Percentiles rank a stretch among this genome's conserved stretches.
Conservation (phyloP, 2,797 vertebrate genomes). For the Hozukius guyotensis region DNA sequence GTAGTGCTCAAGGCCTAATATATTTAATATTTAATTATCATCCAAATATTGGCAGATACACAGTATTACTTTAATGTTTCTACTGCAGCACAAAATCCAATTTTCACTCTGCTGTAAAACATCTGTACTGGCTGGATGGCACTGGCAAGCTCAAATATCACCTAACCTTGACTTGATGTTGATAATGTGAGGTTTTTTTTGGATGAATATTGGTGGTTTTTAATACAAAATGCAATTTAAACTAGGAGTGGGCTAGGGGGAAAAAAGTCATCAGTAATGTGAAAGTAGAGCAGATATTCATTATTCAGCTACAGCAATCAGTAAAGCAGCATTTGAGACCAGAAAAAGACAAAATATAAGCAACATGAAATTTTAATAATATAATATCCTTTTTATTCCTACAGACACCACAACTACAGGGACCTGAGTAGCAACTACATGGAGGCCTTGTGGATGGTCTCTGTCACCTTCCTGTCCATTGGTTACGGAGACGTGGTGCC, state of each 20-base stretch:
- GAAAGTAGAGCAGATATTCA: not conserved
- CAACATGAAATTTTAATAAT: not conserved
- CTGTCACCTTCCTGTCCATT: conserved; percentile 96
- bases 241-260: no score
- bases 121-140: not conserved
- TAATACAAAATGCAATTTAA: not conserved
- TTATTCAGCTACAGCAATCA: not conserved
- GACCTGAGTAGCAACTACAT: conserved; percentile 97
- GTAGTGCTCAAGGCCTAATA: not conserved
- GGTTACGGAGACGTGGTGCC: conserved; percentile 96
- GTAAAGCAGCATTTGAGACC: not conserved
- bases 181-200: not conserved
- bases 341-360: not conserved
- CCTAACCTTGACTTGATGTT: not conserved
- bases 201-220: not conserved
- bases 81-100: not conserved
- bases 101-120: not conserved
- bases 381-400: not conserved
- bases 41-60: not conserved
- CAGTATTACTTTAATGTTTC: not conserved
- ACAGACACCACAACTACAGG: conserved; percentile 94
- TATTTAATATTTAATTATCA: not conserved
- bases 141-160: not conserved
- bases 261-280: not conserved
- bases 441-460: conserved; percentile 96